Conservation (phyloP, 2,888 invertebrate species). For the Acleris cristana region DNA sequence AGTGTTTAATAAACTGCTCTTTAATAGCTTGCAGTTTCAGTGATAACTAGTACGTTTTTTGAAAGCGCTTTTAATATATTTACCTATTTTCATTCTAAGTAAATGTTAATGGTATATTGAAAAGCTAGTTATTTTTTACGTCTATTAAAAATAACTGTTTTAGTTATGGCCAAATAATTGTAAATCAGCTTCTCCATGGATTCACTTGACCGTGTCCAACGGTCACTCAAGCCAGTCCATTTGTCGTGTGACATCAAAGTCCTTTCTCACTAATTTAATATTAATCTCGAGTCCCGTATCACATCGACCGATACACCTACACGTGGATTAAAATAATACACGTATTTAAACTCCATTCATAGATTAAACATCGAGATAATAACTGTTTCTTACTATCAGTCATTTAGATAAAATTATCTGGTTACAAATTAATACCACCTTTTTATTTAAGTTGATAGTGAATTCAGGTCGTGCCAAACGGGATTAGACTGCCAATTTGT, state of each 20-base stretch:
- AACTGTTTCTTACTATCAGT: constrained; percentile 40
- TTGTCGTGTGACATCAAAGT: constrained; percentile 69
- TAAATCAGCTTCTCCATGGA: constrained; percentile 4
- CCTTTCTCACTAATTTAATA: constrained; percentile 64
- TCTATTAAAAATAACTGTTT: background rate
- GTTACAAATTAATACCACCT: constrained; percentile 32
- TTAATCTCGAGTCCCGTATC: constrained; percentile 63
- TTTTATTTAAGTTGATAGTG: constrained; percentile 23
- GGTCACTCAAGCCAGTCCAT: constrained; percentile 48
- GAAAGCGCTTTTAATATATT: no score
- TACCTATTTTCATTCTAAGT: no score
- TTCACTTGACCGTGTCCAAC: constrained; percentile 16
- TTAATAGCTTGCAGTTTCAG: no score
- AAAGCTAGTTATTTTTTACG: no score
- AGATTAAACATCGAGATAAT: constrained; percentile 45
- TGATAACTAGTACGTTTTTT: no score
- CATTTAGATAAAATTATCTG: constrained; percentile 36
- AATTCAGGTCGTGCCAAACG: constrained; percentile 12
- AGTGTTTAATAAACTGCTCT: no score
- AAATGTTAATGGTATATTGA: no score
- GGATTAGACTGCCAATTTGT: constrained; percentile 16
- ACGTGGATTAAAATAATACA: constrained; percentile 52
- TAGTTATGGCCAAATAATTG: background rate
- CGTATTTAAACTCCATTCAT: constrained; percentile 51
- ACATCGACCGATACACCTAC: constrained; percentile 64